Evolutionary conservation across 2,797 vertebrate genomes (phyloP).

Genomic region (Crossoptilon crossoptilon): DNA sequence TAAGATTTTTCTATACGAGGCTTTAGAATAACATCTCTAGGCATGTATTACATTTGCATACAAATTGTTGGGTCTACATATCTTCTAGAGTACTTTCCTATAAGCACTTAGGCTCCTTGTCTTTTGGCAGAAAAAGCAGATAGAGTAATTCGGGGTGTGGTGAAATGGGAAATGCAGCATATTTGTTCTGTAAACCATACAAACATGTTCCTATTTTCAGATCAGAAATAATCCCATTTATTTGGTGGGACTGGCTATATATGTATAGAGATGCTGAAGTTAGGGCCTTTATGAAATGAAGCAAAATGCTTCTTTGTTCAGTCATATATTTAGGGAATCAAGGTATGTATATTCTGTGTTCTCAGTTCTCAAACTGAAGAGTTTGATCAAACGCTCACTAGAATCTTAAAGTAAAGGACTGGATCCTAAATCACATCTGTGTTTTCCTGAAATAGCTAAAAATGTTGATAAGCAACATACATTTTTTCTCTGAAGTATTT

Average conservation of each 20-base stretch:
- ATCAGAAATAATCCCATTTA: not conserved
- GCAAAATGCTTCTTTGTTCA: not conserved
- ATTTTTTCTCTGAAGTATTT: not conserved
- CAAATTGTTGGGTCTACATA: not conserved
- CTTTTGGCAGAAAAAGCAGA: not conserved
- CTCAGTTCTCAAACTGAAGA: not conserved
- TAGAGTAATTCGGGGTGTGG: not conserved
- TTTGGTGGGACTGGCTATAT: not conserved
- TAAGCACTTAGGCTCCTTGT: not conserved
- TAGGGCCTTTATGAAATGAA: not conserved
- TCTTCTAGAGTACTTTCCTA: not conserved
- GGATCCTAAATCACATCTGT: not conserved
- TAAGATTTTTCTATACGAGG: not conserved
- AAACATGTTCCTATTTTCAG: not conserved
- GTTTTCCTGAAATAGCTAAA: not conserved
- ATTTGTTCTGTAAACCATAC: not conserved
- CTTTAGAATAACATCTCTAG: conserved; percentile 10
- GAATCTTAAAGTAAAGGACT: not conserved
- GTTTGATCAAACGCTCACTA: not conserved
- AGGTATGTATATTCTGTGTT: rapidly evolving
- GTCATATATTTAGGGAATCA: not conserved
- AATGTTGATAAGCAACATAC: not conserved
- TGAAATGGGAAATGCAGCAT: not conserved
- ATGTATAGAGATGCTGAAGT: not conserved
- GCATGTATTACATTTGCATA: conserved; percentile 43